phyloP scores from a whole-genome alignment of 2,797 vertebrate genomes.

The Rhadinocentrus ornatus region DNA sequence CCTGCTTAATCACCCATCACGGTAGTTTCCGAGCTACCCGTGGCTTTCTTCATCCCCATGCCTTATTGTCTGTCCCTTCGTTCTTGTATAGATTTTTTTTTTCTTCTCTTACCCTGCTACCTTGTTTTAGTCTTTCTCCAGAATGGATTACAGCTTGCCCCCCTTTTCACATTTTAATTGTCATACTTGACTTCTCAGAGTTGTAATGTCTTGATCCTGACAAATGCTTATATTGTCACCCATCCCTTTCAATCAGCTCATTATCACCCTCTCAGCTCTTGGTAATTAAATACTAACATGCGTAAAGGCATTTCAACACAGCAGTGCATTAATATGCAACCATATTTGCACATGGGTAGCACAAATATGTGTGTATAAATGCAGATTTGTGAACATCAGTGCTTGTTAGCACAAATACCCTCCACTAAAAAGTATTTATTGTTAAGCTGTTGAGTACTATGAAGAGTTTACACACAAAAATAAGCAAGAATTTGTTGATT shows the following conservation, averaged over 20 bases:
- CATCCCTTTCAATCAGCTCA: conserved; percentile 54
- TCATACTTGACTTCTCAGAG: conserved; percentile 41
- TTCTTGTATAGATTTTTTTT: conserved; percentile 23
- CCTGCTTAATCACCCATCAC: conserved; percentile 58
- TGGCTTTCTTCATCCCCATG: conserved; percentile 32
- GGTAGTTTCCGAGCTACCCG: conserved; percentile 40
- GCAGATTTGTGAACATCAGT: conserved; percentile 32
- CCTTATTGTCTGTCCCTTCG: conserved; percentile 1
- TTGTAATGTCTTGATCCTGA: conserved; percentile 51
- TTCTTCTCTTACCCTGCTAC: conserved; percentile 1
- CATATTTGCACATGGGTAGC: background rate
- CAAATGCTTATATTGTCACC: conserved; percentile 59
- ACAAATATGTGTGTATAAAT: conserved; percentile 15
- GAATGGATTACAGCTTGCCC: conserved; percentile 46
- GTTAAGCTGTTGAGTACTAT: conserved; percentile 20
- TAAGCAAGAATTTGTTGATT: background rate
- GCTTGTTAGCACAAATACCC: background rate
- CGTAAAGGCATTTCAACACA: conserved; percentile 35
- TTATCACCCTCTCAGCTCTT: conserved; percentile 62
- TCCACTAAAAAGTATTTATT: conserved; percentile 13
- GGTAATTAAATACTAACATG: conserved; percentile 68
- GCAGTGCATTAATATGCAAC: background rate
- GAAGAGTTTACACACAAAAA: conserved; percentile 17
- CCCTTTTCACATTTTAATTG: conserved; percentile 40
- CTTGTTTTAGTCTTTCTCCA: conserved; percentile 6